Conservation (phyloP, 2,113 vertebrate species). For the Odocoileus hemionus region DNA sequence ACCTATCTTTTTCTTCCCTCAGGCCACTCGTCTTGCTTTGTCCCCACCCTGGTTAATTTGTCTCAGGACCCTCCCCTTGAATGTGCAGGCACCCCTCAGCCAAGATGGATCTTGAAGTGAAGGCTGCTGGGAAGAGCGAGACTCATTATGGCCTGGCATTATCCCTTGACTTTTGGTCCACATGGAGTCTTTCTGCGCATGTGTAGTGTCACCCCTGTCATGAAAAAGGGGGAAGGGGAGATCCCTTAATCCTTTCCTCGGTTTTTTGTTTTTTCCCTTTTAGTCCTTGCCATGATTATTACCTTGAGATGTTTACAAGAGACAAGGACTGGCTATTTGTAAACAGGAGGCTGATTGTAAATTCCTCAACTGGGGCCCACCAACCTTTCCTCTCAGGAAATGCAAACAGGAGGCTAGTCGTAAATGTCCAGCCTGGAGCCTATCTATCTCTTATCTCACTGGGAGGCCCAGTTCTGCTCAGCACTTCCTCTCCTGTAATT, state of each 20-base stretch:
- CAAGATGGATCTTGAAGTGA: neutral
- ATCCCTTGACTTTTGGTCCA: neutral
- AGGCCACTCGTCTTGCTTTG: neutral
- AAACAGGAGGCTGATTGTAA: neutral
- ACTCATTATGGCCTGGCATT: neutral
- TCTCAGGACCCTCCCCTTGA: neutral
- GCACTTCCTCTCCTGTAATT: neutral
- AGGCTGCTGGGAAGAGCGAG: neutral
- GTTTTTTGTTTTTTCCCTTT: neutral
- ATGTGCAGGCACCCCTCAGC: neutral
- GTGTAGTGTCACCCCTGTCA: neutral
- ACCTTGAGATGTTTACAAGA: neutral
- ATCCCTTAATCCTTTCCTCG: neutral
- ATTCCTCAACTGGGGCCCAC: neutral
- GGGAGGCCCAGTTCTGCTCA: neutral
- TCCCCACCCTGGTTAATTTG: neutral
- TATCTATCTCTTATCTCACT: neutral
- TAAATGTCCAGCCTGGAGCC: neutral
- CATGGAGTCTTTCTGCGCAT: neutral
- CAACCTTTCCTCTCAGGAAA: neutral
- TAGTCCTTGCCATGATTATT: neutral
- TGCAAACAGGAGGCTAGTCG: neutral
- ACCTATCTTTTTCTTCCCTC: neutral
- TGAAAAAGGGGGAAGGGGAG: neutral
- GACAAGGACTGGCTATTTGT: neutral